Conservation (phyloP, 2,113 vertebrate genomes). For the Hippolais icterina region DNA sequence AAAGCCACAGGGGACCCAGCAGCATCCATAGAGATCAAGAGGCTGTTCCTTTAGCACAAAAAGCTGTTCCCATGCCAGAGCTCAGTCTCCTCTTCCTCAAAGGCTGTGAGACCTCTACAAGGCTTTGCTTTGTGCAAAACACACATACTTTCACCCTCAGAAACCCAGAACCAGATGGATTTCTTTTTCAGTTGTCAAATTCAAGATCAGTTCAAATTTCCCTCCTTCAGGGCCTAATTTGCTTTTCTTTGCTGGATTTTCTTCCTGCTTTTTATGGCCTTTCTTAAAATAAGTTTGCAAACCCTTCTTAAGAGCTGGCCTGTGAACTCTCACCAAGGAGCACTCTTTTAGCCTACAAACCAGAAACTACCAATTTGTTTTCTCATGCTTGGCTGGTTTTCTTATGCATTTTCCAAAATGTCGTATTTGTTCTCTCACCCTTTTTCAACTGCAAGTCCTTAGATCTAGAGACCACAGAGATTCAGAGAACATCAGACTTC, state of each 20-base stretch:
- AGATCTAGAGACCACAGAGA: not conserved
- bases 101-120: not conserved
- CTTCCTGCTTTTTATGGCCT: slow-evolving; percentile 11
- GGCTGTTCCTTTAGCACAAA: not conserved
- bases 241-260: not conserved
- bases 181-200: not conserved
- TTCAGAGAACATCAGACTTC: not conserved
- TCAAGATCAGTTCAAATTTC: not conserved
- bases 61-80: not conserved
- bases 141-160: not conserved
- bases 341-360: not conserved
- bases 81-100: not conserved
- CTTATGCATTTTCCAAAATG: not conserved
- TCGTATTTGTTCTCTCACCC: not conserved
- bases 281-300: not conserved
- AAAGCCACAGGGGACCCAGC: not conserved
- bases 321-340: not conserved
- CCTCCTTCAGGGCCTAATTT: not conserved
- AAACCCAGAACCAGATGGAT: not conserved
- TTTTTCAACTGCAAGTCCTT: not conserved
- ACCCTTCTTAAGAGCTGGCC: not conserved
- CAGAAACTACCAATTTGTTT: not conserved
- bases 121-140: not conserved
- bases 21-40: not conserved
- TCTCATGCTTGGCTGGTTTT: not conserved